Base-by-base conservation (phyloP, 1,140 invertebrate species). In the Hirudo medicinalis region DNA sequence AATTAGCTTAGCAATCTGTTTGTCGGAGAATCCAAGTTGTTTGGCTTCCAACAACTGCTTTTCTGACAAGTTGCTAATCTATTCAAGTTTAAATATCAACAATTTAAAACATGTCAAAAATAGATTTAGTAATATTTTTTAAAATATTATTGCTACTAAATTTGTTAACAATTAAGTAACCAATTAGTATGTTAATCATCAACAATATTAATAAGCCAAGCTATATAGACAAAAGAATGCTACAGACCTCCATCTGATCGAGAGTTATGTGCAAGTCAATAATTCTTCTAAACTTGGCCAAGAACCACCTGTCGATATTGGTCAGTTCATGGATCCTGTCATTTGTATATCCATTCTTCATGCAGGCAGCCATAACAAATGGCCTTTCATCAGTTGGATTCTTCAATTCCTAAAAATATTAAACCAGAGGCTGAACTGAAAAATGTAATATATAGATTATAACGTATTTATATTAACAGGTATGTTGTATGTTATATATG, bases 261-360 rank as follows among this genome's bases (percentile, higher is more conserved):
- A 87, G 73, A 6, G 77, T 68, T 11, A 74, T 77, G 57, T 90
- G 87, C 76, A 88, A 89, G 32, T 87, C 82, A 22, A 94, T 90
- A 54, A 99, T 97, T 78, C 94, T 90, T 77, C 90, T 88, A 86
- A 99, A 90, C 82, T 97, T 97, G 75, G 91, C 83, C 1, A 99
- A 84, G 80, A 99, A 99, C 95, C 95, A 99, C 54, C 84, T 84
- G 81, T 99, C 96, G 77, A 99, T 99, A 82, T 94, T 94, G 0
- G 96, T 99, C 13, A 98, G 80, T 29, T 91, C 85, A 79, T 97
- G 92, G 0, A 99, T 78, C 73, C 87, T 86, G 69, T 95, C 88
- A 22, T 97, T 85, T 19, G 85, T 82, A 77, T 94, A 95, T 13
- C 79, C 79, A n/a, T 88, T 88, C 4, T 83, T 89, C 8, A 99